Evolutionary conservation across 2,797 vertebrate species (phyloP).

Genomic region (Sarcophilus harrisii): DNA sequence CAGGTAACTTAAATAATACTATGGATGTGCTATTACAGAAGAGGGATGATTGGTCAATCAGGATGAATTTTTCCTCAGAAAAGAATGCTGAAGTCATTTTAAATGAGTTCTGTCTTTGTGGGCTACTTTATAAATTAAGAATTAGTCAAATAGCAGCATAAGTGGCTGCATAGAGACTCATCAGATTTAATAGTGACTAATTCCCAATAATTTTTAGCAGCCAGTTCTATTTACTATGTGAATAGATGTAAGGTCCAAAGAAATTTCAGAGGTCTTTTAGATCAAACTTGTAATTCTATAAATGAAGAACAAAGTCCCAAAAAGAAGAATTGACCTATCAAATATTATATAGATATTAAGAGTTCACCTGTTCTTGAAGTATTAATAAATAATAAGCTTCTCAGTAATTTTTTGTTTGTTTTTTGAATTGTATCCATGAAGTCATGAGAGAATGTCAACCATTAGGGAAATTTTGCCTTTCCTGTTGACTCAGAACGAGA

Average conservation of each 20-base stretch:
- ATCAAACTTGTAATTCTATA: background rate
- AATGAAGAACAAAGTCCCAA: background rate
- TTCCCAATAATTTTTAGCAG: background rate
- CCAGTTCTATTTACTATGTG: background rate
- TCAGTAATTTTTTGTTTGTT: no score
- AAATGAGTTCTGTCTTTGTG: background rate
- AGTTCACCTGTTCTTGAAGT: background rate
- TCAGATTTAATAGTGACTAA: background rate
- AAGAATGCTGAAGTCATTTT: background rate
- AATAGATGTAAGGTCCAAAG: background rate
- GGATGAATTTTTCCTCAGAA: background rate
- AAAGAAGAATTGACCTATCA: background rate
- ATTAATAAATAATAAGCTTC: background rate
- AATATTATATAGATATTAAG: background rate
- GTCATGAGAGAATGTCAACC: background rate
- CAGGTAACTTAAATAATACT: background rate
- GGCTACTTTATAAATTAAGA: background rate
- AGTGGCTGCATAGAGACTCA: background rate
- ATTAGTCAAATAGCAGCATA: background rate
- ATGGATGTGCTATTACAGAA: background rate
- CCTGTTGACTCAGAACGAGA: background rate
- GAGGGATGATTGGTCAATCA: background rate
- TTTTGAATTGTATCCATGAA: background rate
- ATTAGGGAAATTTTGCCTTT: background rate
- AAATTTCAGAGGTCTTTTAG: background rate